A percentile compares a stretch with the other conserved stretches of the same genome.
phyloP scores from a whole-genome alignment of 2,797 vertebrate species.

The Cyclura pinguis region DNA sequence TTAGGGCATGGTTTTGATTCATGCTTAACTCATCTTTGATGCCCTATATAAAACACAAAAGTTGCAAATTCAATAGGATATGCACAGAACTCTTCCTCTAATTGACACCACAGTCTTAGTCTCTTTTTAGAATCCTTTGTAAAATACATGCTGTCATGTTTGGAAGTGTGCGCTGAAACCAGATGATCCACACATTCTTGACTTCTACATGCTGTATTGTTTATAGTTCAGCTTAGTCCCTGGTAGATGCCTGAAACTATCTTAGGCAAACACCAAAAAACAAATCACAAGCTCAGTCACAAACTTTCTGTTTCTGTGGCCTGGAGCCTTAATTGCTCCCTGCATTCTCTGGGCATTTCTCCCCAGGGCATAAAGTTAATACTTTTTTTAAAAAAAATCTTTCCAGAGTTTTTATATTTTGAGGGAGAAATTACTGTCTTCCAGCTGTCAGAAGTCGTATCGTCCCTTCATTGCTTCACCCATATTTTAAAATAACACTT shows the following conservation, averaged over 20 bases:
- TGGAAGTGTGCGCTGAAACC: neutral
- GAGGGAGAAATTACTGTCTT: neutral
- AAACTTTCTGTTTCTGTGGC: neutral
- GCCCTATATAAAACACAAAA: neutral
- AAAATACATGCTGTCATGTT: neutral
- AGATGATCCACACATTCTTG: neutral
- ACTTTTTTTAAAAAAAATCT: neutral
- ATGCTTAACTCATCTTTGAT: neutral
- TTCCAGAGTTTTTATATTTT: neutral
- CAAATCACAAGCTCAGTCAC: neutral
- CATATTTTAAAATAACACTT: slow-evolving; percentile 25
- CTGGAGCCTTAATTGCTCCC: neutral
- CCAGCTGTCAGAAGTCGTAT: slow-evolving; percentile 16
- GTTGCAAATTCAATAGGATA: neutral
- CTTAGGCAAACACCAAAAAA: slow-evolving; percentile 16
- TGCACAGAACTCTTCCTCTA: neutral
- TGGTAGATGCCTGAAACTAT: neutral
- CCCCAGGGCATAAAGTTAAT: neutral
- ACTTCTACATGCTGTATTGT: neutral
- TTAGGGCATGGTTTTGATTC: neutral
- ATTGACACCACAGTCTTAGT: neutral
- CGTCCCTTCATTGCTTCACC: neutral
- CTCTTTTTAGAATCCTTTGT: neutral
- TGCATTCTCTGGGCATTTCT: neutral
- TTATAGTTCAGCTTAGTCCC: neutral